These are phyloP conservation scores for Aleiodes leptofemur DNA, from an alignment of 2,888 invertebrate species.

Conservation along the genomic window DNA sequence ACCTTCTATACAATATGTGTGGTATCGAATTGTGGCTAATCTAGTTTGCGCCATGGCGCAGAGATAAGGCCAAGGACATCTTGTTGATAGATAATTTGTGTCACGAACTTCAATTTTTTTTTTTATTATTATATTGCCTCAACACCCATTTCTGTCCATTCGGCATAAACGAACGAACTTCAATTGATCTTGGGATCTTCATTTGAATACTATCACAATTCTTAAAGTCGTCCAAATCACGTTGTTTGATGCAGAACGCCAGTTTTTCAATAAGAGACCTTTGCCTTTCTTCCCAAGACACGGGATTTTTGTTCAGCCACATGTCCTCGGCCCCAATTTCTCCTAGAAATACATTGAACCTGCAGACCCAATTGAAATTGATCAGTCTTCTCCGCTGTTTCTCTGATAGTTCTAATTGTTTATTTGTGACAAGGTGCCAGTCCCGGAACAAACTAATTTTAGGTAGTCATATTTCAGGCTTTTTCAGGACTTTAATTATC, in stretches of 20 bases:
- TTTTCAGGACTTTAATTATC: too few species aligned
- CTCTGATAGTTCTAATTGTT: background rate
- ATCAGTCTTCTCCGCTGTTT: background rate
- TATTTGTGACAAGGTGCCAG: background rate
- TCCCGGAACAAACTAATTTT: slow-evolving; percentile 34
- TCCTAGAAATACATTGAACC: slow-evolving; percentile 8
- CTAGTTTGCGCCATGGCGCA: background rate
- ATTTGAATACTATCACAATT: background rate
- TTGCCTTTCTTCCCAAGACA: background rate
- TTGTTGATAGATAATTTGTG: background rate
- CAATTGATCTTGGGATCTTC: background rate
- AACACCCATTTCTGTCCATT: too few species aligned
- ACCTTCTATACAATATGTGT: background rate
- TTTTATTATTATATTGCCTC: too few species aligned
- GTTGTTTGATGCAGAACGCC: background rate
- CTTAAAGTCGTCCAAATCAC: background rate
- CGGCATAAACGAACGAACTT: too few species aligned
- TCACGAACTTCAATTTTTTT: too few species aligned
- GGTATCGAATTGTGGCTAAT: background rate
- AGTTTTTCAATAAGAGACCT: background rate
- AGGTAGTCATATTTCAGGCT: background rate
- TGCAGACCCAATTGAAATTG: slow-evolving; percentile 26
- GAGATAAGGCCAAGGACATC: background rate
- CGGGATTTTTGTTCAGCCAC: background rate
- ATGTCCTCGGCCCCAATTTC: slow-evolving; percentile 24